phyloP scores from a whole-genome alignment of 2,888 invertebrate species.

The Sepioteuthis lessoniana region DNA sequence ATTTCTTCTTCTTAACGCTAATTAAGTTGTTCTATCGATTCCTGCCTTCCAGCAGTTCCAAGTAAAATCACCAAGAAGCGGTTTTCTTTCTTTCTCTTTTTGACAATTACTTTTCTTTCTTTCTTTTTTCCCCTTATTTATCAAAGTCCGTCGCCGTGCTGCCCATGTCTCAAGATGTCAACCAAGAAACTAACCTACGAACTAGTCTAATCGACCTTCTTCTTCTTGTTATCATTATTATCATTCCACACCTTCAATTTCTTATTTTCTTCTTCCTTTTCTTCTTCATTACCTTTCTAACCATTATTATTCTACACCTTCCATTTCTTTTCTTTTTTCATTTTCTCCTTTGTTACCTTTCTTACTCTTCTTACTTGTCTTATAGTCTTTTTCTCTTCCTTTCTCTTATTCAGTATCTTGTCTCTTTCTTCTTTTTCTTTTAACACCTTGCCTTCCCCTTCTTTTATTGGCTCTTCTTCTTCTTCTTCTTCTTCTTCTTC shows the following conservation, averaged over 20 bases:
- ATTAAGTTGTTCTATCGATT: constrained; percentile 33
- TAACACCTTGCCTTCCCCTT: too few relatives aligned
- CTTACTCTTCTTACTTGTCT: too few relatives aligned
- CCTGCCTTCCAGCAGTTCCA: neutral
- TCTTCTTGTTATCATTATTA: neutral
- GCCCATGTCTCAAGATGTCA: neutral
- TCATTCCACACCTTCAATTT: neutral
- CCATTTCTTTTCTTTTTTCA: too few relatives aligned
- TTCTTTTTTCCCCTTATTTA: too few relatives aligned
- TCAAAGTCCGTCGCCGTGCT: neutral
- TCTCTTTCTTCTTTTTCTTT: neutral
- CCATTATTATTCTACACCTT: too few relatives aligned
- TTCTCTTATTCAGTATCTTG: too few relatives aligned
- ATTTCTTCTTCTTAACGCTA: constrained; percentile 20
- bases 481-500: too few relatives aligned
- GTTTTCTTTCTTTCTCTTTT: neutral
- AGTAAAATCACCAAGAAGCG: neutral
- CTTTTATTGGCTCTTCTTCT: neutral
- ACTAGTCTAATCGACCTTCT: neutral
- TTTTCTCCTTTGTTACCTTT: too few relatives aligned
- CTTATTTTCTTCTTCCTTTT: too few relatives aligned
- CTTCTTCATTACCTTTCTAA: too few relatives aligned
- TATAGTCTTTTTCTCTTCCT: too few relatives aligned
- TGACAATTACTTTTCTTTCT: neutral
- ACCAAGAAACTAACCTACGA: neutral